These are phyloP conservation scores for Scalopus aquaticus DNA, from an alignment of 2,113 vertebrate species.

Conservation along the genomic window DNA sequence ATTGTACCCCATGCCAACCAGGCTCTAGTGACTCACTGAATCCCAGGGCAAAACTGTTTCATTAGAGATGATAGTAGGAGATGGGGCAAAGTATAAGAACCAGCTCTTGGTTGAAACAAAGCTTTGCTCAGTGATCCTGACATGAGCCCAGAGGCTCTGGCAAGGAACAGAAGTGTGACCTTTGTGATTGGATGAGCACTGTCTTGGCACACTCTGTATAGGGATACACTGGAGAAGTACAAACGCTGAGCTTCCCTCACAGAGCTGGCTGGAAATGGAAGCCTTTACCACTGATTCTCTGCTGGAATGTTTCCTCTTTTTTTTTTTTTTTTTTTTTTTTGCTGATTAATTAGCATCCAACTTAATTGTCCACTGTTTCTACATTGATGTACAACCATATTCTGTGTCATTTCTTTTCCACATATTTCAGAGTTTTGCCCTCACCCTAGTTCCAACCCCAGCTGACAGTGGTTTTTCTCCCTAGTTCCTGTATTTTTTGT, in stretches of 20 bases:
- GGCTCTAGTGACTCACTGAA: neutral
- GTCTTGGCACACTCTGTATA: neutral
- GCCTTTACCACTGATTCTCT: neutral
- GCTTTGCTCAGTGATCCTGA: neutral
- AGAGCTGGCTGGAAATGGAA: neutral
- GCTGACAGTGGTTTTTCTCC: slow-evolving; percentile 33
- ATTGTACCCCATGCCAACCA: no score
- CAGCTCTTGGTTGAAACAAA: neutral
- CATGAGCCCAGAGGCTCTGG: neutral
- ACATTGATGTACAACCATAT: neutral
- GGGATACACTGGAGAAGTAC: neutral
- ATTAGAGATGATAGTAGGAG: neutral
- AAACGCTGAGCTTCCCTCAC: neutral
- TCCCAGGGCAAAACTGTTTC: neutral
- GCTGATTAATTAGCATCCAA: slow-evolving; percentile 3
- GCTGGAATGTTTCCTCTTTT: neutral
- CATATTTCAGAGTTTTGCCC: neutral
- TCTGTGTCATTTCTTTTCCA: neutral
- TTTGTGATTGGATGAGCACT: neutral
- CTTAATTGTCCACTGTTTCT: neutral
- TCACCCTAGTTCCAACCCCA: neutral
- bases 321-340: slow-evolving; percentile 35
- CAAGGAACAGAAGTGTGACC: neutral
- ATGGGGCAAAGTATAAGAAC: neutral
- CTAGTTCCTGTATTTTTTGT: neutral